Evolutionary conservation across 2,888 invertebrate species (phyloP).

Genomic region (Endotricha flammealis): DNA sequence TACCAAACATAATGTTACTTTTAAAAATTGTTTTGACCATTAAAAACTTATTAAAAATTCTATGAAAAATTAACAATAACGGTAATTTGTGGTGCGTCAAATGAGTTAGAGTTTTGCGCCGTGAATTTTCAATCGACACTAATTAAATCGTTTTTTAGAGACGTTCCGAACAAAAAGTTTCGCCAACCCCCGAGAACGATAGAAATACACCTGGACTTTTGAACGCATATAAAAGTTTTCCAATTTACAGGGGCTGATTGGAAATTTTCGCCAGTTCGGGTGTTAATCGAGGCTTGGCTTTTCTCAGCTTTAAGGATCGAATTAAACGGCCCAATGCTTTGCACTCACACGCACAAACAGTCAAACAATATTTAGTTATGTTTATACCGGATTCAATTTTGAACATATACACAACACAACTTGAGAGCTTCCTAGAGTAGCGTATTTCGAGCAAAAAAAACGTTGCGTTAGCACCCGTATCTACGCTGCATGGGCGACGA

Average conservation of each 20-base stretch:
- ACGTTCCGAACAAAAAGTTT: constrained; percentile 60
- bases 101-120: constrained; percentile 31
- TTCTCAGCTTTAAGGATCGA: constrained; percentile 54
- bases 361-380: too few species aligned
- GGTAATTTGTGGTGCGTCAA: constrained; percentile 21
- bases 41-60: too few species aligned
- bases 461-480: too few species aligned
- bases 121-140: constrained; percentile 42
- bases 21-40: too few species aligned
- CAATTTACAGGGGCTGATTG: constrained; percentile 76
- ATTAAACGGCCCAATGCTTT: constrained; percentile 41
- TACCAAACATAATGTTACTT: too few species aligned
- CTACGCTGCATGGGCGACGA: too few species aligned
- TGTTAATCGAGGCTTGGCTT: constrained; percentile 73
- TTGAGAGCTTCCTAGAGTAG: too few species aligned
- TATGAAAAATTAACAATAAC: too few species aligned
- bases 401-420: too few species aligned
- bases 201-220: constrained; percentile 76
- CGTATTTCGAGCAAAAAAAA: too few species aligned
- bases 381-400: too few species aligned
- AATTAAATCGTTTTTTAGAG: constrained; percentile 60
- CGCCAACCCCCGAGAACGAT: constrained; percentile 47
- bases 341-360: not conserved
- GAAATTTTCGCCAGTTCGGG: constrained; percentile 73
- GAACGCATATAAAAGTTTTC: constrained; percentile 77